phyloP scores from a whole-genome alignment of 1,140 invertebrate genomes.

The Linepithema humile region DNA sequence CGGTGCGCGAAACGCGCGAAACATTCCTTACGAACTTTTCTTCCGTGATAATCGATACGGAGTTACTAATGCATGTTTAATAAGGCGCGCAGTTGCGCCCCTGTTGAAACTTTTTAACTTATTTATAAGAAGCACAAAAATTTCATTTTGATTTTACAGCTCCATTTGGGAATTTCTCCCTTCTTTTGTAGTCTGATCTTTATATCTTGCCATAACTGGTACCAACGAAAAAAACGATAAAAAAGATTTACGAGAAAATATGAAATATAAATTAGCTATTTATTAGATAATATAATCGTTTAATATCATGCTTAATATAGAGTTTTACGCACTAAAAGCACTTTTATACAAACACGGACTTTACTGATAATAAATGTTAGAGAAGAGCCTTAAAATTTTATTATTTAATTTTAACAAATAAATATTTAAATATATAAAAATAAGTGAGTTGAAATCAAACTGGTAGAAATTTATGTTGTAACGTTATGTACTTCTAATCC shows the following conservation, averaged over 20 bases:
- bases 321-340: not conserved
- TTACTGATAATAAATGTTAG: slow-evolving; percentile 12
- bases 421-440: not conserved
- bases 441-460: not conserved
- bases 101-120: slow-evolving; percentile 21
- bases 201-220: not conserved
- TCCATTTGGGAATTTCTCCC: not conserved
- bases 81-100: slow-evolving; percentile 15
- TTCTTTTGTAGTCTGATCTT: slow-evolving; percentile 2
- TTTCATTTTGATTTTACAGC: slow-evolving; percentile 14
- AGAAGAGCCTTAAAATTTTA: not conserved
- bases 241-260: not conserved
- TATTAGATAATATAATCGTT: too few relatives aligned
- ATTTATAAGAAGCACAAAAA: not conserved
- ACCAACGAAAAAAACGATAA: slow-evolving; percentile 7
- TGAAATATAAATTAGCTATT: too few relatives aligned
- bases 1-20: slow-evolving; percentile 47
- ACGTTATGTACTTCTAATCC: not conserved
- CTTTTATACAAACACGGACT: not conserved
- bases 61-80: slow-evolving; percentile 46
- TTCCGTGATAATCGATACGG: slow-evolving; percentile 50
- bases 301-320: not conserved
- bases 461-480: not conserved
- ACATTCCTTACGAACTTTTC: slow-evolving; percentile 62
- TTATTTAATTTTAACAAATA: not conserved